These are phyloP conservation scores for Sebastes iracundus DNA, from an alignment of 2,797 vertebrate species.

Conservation along the genomic window DNA sequence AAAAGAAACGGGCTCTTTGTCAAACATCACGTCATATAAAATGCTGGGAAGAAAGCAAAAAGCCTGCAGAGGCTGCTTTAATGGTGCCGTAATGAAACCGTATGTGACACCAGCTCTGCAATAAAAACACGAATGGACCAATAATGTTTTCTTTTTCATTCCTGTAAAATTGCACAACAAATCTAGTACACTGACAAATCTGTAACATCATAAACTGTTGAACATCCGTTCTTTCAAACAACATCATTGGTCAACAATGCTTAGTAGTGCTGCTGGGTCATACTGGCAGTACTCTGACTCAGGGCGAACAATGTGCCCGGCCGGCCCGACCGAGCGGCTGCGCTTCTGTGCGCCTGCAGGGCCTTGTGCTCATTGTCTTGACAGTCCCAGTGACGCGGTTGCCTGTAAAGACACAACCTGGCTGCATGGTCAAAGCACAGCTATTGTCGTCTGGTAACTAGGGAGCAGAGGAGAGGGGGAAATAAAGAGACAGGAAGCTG, in stretches of 20 bases:
- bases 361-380: slow-evolving; percentile 64
- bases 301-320: slow-evolving; percentile 30
- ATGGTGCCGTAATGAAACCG: not conserved
- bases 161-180: slow-evolving; percentile 17
- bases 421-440: slow-evolving; percentile 10
- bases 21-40: slow-evolving; percentile 28
- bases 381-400: slow-evolving; percentile 52
- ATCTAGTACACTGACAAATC: not conserved
- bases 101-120: not conserved
- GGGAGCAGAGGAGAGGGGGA: slow-evolving; percentile 44
- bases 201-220: slow-evolving; percentile 24
- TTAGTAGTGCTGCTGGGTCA: not conserved
- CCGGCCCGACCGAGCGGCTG: slow-evolving; percentile 1
- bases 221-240: slow-evolving; percentile 25
- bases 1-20: slow-evolving; percentile 46
- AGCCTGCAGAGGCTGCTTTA: slow-evolving; percentile 1
- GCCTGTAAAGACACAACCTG: slow-evolving; percentile 49
- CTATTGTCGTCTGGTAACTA: slow-evolving; percentile 68
- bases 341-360: not conserved
- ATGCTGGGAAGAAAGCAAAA: not conserved
- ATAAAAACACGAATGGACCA: not conserved
- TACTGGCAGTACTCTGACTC: slow-evolving; percentile 31
- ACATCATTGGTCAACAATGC: slow-evolving; percentile 34
- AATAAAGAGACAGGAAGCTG: slow-evolving; percentile 75
- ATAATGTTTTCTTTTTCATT: not conserved